Percentiles rank a stretch among this genome's conserved stretches.
Conservation (phyloP, 2,113 vertebrate genomes). For the Microtus oregoni region DNA sequence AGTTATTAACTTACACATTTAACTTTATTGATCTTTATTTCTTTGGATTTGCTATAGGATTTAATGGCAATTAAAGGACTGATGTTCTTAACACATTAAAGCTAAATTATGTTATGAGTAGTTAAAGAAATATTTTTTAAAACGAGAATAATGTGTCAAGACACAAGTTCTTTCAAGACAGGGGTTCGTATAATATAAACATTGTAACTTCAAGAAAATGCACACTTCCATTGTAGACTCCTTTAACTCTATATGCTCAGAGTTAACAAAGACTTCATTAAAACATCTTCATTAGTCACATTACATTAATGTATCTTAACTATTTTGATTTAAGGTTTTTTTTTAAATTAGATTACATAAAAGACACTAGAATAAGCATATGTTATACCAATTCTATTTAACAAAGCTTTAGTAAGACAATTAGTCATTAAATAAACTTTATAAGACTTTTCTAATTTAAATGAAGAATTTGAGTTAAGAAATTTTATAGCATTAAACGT, state of each 20-base stretch:
- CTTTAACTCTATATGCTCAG: background rate
- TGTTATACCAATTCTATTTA: background rate
- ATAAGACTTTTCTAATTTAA: background rate
- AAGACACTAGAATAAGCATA: background rate
- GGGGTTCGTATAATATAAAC: background rate
- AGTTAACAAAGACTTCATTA: background rate
- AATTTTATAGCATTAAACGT: background rate
- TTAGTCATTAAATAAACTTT: background rate
- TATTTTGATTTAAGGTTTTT: background rate
- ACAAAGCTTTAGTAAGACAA: background rate
- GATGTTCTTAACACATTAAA: background rate
- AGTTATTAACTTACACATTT: background rate
- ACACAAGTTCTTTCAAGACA: background rate
- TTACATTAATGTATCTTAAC: slow-evolving; percentile 42
- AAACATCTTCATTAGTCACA: background rate
- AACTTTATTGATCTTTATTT: background rate
- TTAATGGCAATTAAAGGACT: slow-evolving; percentile 21
- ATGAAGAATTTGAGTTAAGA: background rate
- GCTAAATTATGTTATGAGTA: background rate
- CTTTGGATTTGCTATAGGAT: background rate
- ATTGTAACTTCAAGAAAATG: background rate
- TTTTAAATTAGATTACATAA: background rate
- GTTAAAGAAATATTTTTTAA: background rate
- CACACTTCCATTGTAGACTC: background rate
- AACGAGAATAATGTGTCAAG: background rate